Conservation (phyloP, 2,888 invertebrate genomes). For the Andrena chrysosceles region DNA sequence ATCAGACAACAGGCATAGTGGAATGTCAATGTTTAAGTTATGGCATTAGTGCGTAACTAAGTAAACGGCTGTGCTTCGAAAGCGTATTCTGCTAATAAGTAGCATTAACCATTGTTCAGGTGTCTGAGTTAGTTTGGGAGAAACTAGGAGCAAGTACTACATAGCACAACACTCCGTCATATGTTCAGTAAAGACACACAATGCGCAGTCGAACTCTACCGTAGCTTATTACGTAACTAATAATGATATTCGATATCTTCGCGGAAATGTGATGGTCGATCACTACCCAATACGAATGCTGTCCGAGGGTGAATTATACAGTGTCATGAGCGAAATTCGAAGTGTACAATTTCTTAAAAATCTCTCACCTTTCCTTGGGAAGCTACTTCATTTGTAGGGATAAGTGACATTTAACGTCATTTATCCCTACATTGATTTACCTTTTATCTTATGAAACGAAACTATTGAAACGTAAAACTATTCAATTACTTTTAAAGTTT, state of each 20-base stretch:
- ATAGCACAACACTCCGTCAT: not conserved
- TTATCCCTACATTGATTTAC: not conserved
- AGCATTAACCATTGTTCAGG: conserved; percentile 3
- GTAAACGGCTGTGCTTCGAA: not conserved
- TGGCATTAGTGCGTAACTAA: not conserved
- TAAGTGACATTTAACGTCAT: not conserved
- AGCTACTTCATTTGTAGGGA: too few species aligned
- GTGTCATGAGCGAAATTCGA: not conserved
- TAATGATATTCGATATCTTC: not conserved
- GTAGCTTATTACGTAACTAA: not conserved
- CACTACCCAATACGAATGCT: not conserved
- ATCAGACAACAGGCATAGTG: not conserved
- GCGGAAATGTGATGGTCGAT: not conserved
- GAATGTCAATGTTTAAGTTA: not conserved
- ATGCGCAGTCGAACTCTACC: not conserved
- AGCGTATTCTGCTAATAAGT: not conserved
- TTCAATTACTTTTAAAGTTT: not conserved
- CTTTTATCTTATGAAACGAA: not conserved
- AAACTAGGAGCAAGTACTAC: not conserved
- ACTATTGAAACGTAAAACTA: not conserved
- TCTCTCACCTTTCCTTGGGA: not conserved
- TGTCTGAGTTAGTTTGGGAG: not conserved
- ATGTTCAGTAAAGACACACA: not conserved
- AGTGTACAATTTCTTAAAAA: not conserved
- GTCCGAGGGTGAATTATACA: not conserved